Evolutionary conservation across 1,140 invertebrate species (phyloP), one percentile per base, ranked within the genome.

Genomic region (Agraylea sexmaculata): DNA sequence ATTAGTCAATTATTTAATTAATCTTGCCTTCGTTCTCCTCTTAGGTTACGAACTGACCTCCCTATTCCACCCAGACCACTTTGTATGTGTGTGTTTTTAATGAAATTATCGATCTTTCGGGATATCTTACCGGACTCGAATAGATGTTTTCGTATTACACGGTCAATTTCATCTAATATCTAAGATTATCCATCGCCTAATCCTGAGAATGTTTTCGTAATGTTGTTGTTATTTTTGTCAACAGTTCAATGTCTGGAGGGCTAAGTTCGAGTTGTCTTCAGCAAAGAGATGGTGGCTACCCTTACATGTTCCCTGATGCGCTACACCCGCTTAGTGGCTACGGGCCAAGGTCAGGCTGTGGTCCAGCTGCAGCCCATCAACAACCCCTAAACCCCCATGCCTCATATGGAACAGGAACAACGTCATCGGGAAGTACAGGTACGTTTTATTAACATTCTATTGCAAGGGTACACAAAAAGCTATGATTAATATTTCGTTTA

Each of bases 231-330:
- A n/a, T 34, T 43, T 37, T 55, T 51, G 50, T 46, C 64, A 62
- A 45, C 71, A 85, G 80, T 62, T 82, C 83, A 25, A 89, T 89
- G 85, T 78, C 83, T 53, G 77, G 79, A 50, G 81, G 83, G 37
- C 82, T 87, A 71, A 74, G 79, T 48, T 76, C 80, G 46, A 87
- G 87, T 55, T 94, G 89, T 61, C 73, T 93, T 40, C 88, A 93
- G 62, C 87, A 89, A 67, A 71, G 86, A n/a, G 73, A 88, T 48
- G 68, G 73, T 41, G 78, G 78, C 41, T 93, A 93, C 64, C 87
- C 88, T 6, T 90, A 90, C 68, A 93, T 94, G 83, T 87, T 94
- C 64, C 86, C 90, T 63, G 86, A 91, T 62, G 83, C 85, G 18
- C 65, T 93, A 53, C 76, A 82, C 57, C 82, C 83, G 30, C 70